Percentiles rank a stretch among this genome's conserved stretches.
Conservation (phyloP, 2,888 invertebrate species). For the Pinctada fucata region DNA sequence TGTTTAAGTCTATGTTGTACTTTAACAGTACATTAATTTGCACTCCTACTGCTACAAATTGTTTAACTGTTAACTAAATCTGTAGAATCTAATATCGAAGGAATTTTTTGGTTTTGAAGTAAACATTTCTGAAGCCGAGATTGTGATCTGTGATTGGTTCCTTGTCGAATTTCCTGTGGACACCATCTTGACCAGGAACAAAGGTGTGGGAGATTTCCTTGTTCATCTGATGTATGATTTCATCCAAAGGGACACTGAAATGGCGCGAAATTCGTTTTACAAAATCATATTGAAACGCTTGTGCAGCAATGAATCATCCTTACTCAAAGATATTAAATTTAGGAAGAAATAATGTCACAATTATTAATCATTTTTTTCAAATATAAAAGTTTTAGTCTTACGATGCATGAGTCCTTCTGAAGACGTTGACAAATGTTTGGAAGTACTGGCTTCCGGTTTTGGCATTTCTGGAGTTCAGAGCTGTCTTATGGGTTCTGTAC, state of each 20-base stretch:
- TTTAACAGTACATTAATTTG: too few relatives aligned
- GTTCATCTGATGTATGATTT: neutral
- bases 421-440: neutral
- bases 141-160: neutral
- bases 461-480: neutral
- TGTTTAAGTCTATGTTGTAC: too few relatives aligned
- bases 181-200: neutral
- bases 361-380: too few relatives aligned
- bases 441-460: neutral
- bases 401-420: neutral
- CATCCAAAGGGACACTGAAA: neutral
- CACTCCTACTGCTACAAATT: too few relatives aligned
- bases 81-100: too few relatives aligned
- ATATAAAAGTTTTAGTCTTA: neutral
- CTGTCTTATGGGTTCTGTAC: neutral
- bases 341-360: too few relatives aligned
- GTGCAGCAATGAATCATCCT: too few relatives aligned
- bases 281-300: too few relatives aligned
- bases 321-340: too few relatives aligned
- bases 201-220: neutral
- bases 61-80: too few relatives aligned
- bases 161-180: neutral
- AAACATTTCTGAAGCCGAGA: neutral
- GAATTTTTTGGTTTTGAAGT: neutral
- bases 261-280: too few relatives aligned